Conservation (phyloP, 2,797 vertebrate species). For the Mus caroli region DNA sequence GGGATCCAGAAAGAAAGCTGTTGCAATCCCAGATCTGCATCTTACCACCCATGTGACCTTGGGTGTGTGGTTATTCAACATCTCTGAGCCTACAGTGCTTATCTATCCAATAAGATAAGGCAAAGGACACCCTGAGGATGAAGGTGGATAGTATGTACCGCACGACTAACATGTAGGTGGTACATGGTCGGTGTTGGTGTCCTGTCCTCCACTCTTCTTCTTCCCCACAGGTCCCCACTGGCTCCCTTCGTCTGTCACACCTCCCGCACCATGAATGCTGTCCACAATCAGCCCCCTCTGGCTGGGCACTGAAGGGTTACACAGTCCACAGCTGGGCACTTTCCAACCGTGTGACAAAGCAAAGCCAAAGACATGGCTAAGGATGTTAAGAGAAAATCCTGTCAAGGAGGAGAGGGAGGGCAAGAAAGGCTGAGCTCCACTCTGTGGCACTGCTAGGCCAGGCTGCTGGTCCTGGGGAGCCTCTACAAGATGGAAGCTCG, state of each 20-base stretch:
- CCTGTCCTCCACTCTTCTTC: neutral
- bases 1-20: neutral
- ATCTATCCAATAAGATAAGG: neutral
- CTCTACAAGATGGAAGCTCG: neutral
- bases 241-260: neutral
- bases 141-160: neutral
- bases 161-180: neutral
- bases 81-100: neutral
- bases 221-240: neutral
- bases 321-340: too few species aligned
- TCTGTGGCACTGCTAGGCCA: too few species aligned
- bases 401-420: neutral
- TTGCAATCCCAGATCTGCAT: neutral
- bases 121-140: neutral
- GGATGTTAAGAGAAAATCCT: neutral
- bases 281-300: too few species aligned
- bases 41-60: neutral
- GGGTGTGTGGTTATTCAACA: too few species aligned
- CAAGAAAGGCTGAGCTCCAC: neutral
- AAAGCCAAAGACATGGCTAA: neutral
- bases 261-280: neutral
- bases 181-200: neutral
- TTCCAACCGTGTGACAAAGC: neutral
- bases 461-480: neutral
- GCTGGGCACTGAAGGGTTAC: fast-evolving